phyloP scores from a whole-genome alignment of 2,888 invertebrate genomes.

The Calameuta pallipes region DNA sequence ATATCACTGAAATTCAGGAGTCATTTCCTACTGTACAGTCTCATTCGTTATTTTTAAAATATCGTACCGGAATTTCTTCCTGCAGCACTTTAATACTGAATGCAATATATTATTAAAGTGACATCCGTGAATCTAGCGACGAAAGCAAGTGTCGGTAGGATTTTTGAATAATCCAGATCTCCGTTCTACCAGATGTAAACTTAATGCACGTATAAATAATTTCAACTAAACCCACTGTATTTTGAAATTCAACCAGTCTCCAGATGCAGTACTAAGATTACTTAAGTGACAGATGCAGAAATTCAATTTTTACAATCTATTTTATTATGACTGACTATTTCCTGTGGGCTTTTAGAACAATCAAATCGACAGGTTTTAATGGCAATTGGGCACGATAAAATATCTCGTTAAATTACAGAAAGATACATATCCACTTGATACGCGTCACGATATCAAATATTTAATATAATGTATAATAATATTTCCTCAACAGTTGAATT shows the following conservation, averaged over 20 bases:
- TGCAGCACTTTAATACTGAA: no score
- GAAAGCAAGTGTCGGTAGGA: no score
- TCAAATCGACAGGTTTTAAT: background rate
- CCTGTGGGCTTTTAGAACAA: background rate
- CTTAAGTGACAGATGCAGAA: background rate
- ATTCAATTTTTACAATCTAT: background rate
- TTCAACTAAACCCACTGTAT: no score
- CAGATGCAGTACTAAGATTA: background rate
- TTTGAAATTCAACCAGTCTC: no score
- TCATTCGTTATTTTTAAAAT: no score
- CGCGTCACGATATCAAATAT: background rate
- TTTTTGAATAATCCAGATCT: no score
- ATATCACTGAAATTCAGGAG: background rate
- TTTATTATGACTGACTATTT: no score
- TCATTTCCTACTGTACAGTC: background rate
- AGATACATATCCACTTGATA: background rate
- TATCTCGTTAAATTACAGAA: background rate
- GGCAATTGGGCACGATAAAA: background rate
- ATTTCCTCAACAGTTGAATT: background rate
- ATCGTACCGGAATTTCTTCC: no score
- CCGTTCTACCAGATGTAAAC: no score
- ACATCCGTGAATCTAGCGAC: no score
- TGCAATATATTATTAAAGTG: no score
- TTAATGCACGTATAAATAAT: no score
- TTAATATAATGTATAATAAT: background rate